phyloP scores from a whole-genome alignment of 2,888 invertebrate species.

The Ormia ochracea region DNA sequence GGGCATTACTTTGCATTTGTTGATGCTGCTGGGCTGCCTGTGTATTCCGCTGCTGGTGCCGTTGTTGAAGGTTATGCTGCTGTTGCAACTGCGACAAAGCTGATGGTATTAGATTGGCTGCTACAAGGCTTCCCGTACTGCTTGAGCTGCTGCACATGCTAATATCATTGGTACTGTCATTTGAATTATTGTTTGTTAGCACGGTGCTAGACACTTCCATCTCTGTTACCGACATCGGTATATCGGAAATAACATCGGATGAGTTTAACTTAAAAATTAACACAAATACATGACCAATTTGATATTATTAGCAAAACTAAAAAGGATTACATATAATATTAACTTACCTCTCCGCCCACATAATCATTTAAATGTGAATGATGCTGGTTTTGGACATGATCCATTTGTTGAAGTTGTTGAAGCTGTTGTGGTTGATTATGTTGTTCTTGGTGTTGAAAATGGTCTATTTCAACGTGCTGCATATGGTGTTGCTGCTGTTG shows the following conservation, averaged over 20 bases:
- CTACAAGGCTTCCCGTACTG: slow-evolving; percentile 61
- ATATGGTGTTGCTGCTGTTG: slow-evolving; percentile 46
- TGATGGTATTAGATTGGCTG: slow-evolving; percentile 43
- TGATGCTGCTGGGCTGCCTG: slow-evolving; percentile 54
- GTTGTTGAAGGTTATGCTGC: slow-evolving; percentile 49
- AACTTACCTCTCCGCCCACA: slow-evolving; percentile 44
- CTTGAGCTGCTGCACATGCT: slow-evolving; percentile 69
- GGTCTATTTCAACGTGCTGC: no score
- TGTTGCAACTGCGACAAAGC: slow-evolving; percentile 62
- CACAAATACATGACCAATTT: no score
- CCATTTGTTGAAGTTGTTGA: slow-evolving; percentile 44
- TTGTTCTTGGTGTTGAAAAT: slow-evolving; percentile 45
- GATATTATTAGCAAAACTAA: background rate
- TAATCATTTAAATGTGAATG: slow-evolving; percentile 54
- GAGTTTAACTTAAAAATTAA: slow-evolving; percentile 76
- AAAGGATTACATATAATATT: background rate
- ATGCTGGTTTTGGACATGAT: slow-evolving; percentile 39
- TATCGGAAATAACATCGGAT: slow-evolving; percentile 80
- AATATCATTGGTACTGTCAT: slow-evolving; percentile 73
- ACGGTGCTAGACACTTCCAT: slow-evolving; percentile 80
- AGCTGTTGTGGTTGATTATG: slow-evolving; percentile 62
- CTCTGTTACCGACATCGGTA: slow-evolving; percentile 80
- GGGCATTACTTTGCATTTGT: slow-evolving; percentile 53
- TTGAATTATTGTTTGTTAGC: slow-evolving; percentile 74
- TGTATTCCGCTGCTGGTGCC: slow-evolving; percentile 52